These are phyloP conservation scores for Percina caprodes DNA, from an alignment of 2,113 vertebrate species.

Conservation along the genomic window DNA sequence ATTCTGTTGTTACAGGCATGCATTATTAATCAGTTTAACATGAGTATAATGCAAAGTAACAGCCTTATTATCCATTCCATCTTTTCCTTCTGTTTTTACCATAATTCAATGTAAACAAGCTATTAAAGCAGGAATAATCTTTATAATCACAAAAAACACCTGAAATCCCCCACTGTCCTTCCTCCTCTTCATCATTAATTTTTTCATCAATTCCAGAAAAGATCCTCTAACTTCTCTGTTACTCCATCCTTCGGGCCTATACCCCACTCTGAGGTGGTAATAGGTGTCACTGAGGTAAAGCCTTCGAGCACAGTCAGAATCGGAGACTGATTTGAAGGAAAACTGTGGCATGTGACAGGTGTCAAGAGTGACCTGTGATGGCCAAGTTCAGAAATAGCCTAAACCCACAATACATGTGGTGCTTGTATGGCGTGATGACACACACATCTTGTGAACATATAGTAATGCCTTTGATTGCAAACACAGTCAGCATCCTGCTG, in stretches of 20 bases:
- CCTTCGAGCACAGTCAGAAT: constrained; percentile 27
- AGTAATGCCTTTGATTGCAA: constrained; percentile 45
- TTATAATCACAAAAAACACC: neutral
- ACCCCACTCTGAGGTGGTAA: constrained; percentile 12
- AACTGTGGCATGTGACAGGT: constrained; percentile 20
- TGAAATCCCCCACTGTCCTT: neutral
- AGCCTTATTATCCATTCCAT: neutral
- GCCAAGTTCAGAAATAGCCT: constrained; percentile 49
- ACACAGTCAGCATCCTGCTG: constrained; percentile 45
- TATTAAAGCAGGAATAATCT: neutral
- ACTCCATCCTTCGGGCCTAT: neutral
- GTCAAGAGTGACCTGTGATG: constrained; percentile 50
- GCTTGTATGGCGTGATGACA: constrained; percentile 4
- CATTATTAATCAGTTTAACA: neutral
- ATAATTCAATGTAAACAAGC: neutral
- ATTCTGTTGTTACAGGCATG: constrained; percentile 9
- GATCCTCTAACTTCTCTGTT: neutral
- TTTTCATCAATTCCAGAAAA: neutral
- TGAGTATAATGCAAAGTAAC: neutral
- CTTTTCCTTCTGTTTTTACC: neutral
- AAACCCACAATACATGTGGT: neutral
- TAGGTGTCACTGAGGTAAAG: constrained; percentile 45
- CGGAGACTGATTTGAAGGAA: constrained; percentile 34
- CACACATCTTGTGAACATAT: constrained; percentile 28
- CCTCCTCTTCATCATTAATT: neutral